phyloP scores from a whole-genome alignment of 2,888 invertebrate genomes.

The Cheilosia vulpina region DNA sequence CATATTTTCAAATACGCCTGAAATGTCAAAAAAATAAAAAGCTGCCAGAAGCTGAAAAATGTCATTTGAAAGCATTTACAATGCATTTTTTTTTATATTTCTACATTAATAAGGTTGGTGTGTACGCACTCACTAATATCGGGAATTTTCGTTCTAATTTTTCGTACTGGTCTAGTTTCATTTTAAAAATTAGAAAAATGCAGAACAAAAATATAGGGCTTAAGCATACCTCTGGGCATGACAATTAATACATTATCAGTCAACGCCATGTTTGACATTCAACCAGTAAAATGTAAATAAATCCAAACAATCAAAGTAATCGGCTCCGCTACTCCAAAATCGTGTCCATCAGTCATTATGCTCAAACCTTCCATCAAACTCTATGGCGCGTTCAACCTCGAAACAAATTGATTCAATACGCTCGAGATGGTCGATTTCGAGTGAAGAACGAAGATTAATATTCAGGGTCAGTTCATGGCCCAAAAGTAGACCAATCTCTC shows the following conservation, averaged over 20 bases:
- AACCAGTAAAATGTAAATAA: not conserved
- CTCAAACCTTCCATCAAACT: conserved; percentile 15
- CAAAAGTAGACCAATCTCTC: conserved; percentile 24
- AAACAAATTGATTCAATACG: conserved; percentile 31
- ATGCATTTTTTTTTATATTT: no score
- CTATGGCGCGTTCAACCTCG: conserved; percentile 12
- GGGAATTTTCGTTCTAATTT: no score
- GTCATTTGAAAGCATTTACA: no score
- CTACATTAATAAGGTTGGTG: no score
- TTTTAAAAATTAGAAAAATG: no score
- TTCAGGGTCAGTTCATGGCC: conserved; percentile 19
- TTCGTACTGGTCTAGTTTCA: no score
- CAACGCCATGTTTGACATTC: not conserved
- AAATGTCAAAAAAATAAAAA: no score
- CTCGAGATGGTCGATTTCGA: conserved; percentile 1
- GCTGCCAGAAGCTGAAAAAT: no score
- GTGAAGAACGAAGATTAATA: not conserved
- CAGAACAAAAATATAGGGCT: no score
- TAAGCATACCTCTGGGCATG: no score
- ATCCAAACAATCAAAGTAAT: not conserved
- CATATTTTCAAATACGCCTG: no score
- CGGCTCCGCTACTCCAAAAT: not conserved
- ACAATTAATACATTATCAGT: not conserved
- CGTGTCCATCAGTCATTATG: not conserved
- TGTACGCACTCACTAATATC: no score